Evolutionary conservation across 1,140 invertebrate genomes (phyloP).

Genomic region (Trichonephila clavata): DNA sequence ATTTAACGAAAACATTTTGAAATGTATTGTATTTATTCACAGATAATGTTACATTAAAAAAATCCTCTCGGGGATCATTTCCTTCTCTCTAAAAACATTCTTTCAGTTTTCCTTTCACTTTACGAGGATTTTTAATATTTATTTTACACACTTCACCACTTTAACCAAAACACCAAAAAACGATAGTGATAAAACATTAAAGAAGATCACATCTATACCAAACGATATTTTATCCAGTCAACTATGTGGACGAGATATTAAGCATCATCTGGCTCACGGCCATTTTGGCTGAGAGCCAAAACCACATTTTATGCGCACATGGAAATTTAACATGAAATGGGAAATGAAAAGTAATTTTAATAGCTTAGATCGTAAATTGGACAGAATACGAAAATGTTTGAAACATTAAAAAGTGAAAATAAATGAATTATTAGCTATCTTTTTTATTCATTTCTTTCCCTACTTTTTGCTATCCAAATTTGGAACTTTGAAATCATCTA

Average conservation of each 20-base stretch:
- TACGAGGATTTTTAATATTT: conserved; percentile 57
- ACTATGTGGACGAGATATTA: conserved; percentile 54
- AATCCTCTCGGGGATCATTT: conserved; percentile 32
- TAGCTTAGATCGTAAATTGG: conserved; percentile 59
- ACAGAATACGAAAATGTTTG: background rate
- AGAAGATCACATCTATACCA: conserved; percentile 50
- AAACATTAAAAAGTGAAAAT: background rate
- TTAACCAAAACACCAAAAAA: conserved; percentile 37
- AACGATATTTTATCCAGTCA: conserved; percentile 70
- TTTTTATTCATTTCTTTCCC: background rate
- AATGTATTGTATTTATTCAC: conserved; percentile 54
- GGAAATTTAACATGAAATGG: conserved; percentile 14
- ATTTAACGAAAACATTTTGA: conserved; percentile 40
- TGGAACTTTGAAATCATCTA: too few species aligned
- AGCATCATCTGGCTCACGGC: conserved; percentile 45
- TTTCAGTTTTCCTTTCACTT: conserved; percentile 28
- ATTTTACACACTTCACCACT: conserved; percentile 70
- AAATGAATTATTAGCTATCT: background rate
- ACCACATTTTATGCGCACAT: conserved; percentile 38
- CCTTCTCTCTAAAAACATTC: conserved; percentile 1
- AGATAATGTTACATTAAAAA: conserved; percentile 33
- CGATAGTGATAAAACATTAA: conserved; percentile 64
- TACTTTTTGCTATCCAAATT: too few species aligned
- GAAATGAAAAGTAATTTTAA: conserved; percentile 68
- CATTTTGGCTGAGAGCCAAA: conserved; percentile 52